These are phyloP conservation scores for Montipora efflorescens DNA, from an alignment of 64 coral and sea anemone species.

Conservation along the genomic window DNA sequence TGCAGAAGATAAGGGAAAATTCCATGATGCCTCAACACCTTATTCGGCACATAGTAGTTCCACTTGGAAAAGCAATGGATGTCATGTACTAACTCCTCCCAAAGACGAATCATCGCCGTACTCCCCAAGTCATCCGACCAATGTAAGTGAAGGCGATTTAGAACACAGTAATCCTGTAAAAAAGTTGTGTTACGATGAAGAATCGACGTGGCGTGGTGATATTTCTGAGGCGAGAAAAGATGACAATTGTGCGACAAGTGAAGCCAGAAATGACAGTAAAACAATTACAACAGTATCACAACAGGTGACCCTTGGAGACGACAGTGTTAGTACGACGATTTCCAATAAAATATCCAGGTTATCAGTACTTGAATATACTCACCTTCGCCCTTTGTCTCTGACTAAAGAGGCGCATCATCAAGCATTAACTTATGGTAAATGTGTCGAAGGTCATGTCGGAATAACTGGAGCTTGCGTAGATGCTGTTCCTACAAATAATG, in stretches of 20 bases:
- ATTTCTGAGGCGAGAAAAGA: neutral
- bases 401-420: neutral
- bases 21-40: neutral
- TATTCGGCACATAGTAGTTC: conserved; percentile 12
- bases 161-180: neutral
- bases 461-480: neutral
- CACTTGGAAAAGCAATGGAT: neutral
- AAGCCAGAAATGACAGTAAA: neutral
- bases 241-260: neutral
- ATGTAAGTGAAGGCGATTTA: neutral
- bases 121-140: conserved; percentile 45
- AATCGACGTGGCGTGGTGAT: neutral
- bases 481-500: neutral
- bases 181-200: neutral
- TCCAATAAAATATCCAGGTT: neutral
- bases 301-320: neutral
- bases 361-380: neutral
- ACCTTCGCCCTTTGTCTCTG: too few species aligned
- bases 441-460: neutral
- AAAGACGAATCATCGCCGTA: conserved; percentile 6
- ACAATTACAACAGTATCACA: neutral
- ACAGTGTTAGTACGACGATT: neutral
- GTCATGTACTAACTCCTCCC: neutral
- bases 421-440: neutral
- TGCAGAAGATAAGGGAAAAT: neutral